phyloP scores from a whole-genome alignment of 2,113 vertebrate genomes.

The Chascanopsetta lugubris region DNA sequence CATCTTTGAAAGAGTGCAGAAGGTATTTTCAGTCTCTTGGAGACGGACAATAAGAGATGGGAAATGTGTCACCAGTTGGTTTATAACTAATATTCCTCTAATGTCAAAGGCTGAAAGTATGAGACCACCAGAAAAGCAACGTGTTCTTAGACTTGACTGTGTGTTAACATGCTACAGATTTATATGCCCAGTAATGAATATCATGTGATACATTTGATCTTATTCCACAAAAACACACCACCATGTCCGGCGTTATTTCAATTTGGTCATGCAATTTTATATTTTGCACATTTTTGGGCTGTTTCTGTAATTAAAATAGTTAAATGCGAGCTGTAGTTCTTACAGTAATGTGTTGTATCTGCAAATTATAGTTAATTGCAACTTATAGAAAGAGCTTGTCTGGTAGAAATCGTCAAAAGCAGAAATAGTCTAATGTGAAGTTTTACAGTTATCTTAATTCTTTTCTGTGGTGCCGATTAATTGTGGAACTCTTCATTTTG shows the following conservation, averaged over 20 bases:
- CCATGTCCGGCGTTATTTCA: constrained; percentile 16
- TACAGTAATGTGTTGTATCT: constrained; percentile 19
- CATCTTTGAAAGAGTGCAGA: neutral
- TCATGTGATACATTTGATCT: constrained; percentile 26
- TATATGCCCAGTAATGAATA: neutral
- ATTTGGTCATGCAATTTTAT: constrained; percentile 38
- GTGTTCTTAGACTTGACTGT: neutral
- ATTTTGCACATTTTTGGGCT: constrained; percentile 49
- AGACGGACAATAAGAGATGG: constrained; percentile 10
- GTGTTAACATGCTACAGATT: constrained; percentile 3
- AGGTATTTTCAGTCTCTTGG: constrained; percentile 12
- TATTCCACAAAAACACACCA: constrained; percentile 15
- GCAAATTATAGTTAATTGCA: constrained; percentile 26
- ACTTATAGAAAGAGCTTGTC: constrained; percentile 24
- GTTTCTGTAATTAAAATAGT: constrained; percentile 41
- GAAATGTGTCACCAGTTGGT: constrained; percentile 4
- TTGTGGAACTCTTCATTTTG: constrained; percentile 18
- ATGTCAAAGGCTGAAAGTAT: neutral
- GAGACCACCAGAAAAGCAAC: neutral
- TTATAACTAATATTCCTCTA: neutral
- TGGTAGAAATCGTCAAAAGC: constrained; percentile 21
- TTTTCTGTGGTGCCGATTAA: constrained; percentile 45
- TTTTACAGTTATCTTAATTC: constrained; percentile 47
- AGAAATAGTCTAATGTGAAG: constrained; percentile 45
- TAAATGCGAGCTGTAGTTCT: constrained; percentile 31